phyloP scores from a whole-genome alignment of 2,888 invertebrate species.

The Drosophila acutilabella region DNA sequence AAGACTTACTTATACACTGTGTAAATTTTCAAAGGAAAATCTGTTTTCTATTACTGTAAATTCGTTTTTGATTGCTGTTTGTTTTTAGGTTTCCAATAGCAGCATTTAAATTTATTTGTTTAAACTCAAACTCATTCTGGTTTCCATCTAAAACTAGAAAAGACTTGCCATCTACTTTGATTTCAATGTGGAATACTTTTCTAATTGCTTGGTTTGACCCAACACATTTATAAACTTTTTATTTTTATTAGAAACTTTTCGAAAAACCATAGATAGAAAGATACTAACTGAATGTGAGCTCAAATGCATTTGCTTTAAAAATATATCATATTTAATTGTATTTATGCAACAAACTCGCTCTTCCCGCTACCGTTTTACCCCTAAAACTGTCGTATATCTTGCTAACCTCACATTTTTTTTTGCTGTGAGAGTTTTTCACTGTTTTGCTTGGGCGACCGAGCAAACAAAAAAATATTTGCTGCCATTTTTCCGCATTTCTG shows the following conservation, averaged over 20 bases:
- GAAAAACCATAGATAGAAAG: background rate
- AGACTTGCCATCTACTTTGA: background rate
- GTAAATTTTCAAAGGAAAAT: too few relatives aligned
- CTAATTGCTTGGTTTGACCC: background rate
- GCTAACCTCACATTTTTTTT: conserved; percentile 24
- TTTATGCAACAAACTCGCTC: conserved; percentile 23
- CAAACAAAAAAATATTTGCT: conserved; percentile 59
- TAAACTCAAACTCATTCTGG: background rate
- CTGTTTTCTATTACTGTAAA: too few relatives aligned
- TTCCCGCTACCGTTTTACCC: background rate
- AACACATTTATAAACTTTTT: background rate
- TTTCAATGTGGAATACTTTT: background rate
- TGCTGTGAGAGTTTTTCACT: conserved; percentile 16
- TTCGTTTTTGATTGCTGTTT: too few relatives aligned
- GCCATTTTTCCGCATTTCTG: conserved; percentile 61
- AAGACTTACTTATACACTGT: too few relatives aligned
- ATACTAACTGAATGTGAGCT: background rate
- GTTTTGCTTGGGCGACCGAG: conserved; percentile 45
- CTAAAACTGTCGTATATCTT: conserved; percentile 1
- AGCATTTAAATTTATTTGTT: background rate
- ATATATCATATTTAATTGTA: conserved; percentile 47
- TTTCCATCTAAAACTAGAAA: background rate
- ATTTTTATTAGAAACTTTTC: background rate
- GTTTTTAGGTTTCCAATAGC: background rate
- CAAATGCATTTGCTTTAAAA: conserved; percentile 23